Evolutionary conservation across 2,888 invertebrate genomes (phyloP).

Genomic region (Isoperla grammatica): DNA sequence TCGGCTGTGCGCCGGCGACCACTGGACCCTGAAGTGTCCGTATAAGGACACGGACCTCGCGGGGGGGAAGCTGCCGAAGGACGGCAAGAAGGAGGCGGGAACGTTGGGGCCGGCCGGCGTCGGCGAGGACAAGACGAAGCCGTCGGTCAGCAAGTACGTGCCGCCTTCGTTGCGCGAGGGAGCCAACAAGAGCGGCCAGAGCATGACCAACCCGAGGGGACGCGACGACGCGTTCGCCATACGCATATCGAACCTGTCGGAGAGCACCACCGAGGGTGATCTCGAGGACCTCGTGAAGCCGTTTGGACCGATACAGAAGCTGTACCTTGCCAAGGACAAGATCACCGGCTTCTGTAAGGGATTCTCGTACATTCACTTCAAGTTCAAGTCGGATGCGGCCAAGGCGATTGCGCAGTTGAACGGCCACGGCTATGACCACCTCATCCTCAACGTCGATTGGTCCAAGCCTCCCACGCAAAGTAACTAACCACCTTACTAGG

Average conservation of each 20-base stretch:
- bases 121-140: conserved; percentile 28
- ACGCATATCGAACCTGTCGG: conserved; percentile 94
- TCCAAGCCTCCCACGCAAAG: conserved; percentile 68
- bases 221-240: conserved; percentile 87
- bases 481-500: neutral
- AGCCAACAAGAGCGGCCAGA: conserved; percentile 64
- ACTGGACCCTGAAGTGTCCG: conserved; percentile 98
- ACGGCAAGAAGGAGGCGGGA: conserved; percentile 43
- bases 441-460: conserved; percentile 98
- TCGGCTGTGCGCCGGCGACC: conserved; percentile 89
- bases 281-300: conserved; percentile 91
- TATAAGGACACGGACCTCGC: conserved; percentile 87
- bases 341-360: conserved; percentile 85
- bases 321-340: conserved; percentile 94
- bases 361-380: conserved; percentile 97
- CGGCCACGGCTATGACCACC: conserved; percentile 95
- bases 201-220: conserved; percentile 54
- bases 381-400: conserved; percentile 83
- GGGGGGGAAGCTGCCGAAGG: conserved; percentile 54
- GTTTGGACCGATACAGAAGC: conserved; percentile 88
- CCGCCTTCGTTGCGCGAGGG: conserved; percentile 88
- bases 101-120: conserved; percentile 37
- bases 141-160: conserved; percentile 63
- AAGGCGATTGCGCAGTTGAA: conserved; percentile 84
- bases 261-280: conserved; percentile 91